These are phyloP conservation scores for Phortica magna DNA, from an alignment of 2,888 invertebrate genomes.

Conservation along the genomic window DNA sequence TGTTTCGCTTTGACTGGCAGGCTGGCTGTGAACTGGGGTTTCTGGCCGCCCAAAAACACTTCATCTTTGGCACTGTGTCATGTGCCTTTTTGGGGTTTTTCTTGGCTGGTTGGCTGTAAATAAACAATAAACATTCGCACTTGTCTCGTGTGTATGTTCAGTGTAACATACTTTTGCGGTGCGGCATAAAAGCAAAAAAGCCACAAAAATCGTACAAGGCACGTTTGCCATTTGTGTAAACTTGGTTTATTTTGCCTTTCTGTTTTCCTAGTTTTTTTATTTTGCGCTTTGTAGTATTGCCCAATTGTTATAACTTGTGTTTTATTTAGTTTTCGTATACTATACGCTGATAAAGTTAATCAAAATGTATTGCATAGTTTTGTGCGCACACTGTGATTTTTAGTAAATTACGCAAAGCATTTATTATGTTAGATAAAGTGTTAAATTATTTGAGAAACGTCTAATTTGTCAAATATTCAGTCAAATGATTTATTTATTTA, in stretches of 20 bases:
- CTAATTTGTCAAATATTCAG: background rate
- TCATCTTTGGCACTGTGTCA: background rate
- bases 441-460: too few species aligned
- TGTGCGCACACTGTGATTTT: background rate
- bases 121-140: slow-evolving; percentile 67
- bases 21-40: slow-evolving; percentile 26
- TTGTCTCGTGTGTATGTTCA: background rate
- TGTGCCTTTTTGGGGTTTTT: slow-evolving; percentile 67
- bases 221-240: slow-evolving; percentile 58
- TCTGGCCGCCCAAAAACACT: background rate
- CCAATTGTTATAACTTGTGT: background rate
- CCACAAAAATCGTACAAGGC: slow-evolving; percentile 69
- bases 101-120: slow-evolving; percentile 69
- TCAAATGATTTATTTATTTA: slow-evolving; percentile 33
- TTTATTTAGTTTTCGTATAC: background rate
- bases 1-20: slow-evolving; percentile 45
- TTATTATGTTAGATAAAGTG: too few species aligned
- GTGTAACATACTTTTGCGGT: slow-evolving; percentile 66
- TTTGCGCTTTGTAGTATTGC: background rate
- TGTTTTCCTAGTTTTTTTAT: background rate
- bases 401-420: too few species aligned
- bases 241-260: background rate
- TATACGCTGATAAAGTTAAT: background rate
- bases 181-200: slow-evolving; percentile 69
- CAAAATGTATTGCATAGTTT: background rate